A percentile compares a stretch with the other conserved stretches of the same genome.
These are phyloP conservation scores for Elachura formosa DNA, from an alignment of 2,113 vertebrate species.

Conservation along the genomic window DNA sequence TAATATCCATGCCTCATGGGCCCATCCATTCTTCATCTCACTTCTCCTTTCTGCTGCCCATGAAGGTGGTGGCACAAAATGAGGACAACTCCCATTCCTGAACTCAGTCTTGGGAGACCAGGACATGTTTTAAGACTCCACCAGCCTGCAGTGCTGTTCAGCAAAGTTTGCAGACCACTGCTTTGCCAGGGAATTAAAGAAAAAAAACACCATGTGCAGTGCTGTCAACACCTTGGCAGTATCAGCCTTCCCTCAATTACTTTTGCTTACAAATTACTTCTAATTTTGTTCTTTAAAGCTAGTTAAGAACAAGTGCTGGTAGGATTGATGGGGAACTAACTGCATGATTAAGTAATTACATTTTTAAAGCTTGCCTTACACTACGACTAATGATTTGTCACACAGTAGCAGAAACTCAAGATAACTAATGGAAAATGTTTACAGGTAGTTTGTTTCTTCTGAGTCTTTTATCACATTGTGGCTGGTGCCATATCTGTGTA, in stretches of 20 bases:
- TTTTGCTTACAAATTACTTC: constrained; percentile 82
- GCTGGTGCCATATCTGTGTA: not conserved
- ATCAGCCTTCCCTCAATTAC: constrained; percentile 77
- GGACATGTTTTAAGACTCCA: not conserved
- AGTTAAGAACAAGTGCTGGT: constrained; percentile 78
- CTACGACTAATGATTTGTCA: constrained; percentile 75
- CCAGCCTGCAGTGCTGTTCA: not conserved
- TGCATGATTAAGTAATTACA: constrained; percentile 82
- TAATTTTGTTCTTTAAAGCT: constrained; percentile 82
- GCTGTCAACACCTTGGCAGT: constrained; percentile 78
- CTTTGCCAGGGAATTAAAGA: constrained; percentile 32
- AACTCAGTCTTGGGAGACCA: not conserved
- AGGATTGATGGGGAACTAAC: constrained; percentile 78
- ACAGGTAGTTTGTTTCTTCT: constrained; percentile 60
- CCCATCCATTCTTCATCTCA: not conserved
- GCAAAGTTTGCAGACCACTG: constrained; percentile 34
- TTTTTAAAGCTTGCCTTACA: constrained; percentile 79
- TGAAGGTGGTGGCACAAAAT: not conserved
- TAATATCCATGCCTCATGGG: not conserved
- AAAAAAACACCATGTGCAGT: constrained; percentile 55
- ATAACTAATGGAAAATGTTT: constrained; percentile 79
- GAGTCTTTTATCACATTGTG: constrained; percentile 57
- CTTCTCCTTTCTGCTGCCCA: rapidly evolving
- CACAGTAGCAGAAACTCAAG: constrained; percentile 63
- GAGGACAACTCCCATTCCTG: not conserved